A percentile compares a stretch with the other conserved stretches of the same genome.
These are phyloP conservation scores for Nymphicus hollandicus DNA, from an alignment of 2,113 vertebrate genomes.

Conservation along the genomic window DNA sequence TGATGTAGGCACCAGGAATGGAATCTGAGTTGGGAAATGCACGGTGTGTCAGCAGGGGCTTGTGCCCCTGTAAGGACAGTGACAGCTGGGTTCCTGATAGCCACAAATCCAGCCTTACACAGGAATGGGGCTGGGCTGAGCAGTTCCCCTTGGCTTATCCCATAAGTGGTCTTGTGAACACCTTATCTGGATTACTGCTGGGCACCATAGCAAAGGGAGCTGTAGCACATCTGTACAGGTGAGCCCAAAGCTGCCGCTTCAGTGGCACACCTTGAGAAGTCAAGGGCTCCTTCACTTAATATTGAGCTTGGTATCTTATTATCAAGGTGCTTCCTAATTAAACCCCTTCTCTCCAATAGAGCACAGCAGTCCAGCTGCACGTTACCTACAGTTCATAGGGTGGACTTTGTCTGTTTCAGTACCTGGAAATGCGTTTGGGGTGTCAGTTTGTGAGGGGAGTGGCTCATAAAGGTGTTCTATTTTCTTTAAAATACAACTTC, in stretches of 20 bases:
- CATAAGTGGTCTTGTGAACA: not conserved
- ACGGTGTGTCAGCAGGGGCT: not conserved
- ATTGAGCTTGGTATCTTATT: not conserved
- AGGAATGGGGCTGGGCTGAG: not conserved
- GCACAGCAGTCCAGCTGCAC: no score
- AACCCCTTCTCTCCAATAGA: not conserved
- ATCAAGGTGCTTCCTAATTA: not conserved
- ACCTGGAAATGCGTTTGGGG: not conserved
- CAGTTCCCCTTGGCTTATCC: no score
- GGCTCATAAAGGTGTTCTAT: not conserved
- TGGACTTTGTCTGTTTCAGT: not conserved
- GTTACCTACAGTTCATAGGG: not conserved
- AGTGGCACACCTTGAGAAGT: not conserved
- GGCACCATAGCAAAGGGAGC: not conserved
- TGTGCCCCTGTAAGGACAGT: not conserved
- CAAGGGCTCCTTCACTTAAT: no score
- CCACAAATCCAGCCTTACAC: no score
- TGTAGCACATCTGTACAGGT: not conserved
- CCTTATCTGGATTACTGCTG: not conserved
- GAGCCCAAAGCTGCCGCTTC: not conserved
- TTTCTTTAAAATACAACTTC: not conserved
- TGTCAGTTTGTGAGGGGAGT: not conserved
- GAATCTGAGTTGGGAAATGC: not conserved
- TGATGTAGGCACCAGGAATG: not conserved
- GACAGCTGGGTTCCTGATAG: not conserved